Evolutionary conservation across 2,797 vertebrate genomes (phyloP), one percentile per base, ranked within the genome.

Genomic region (Eulemur rubriventer): DNA sequence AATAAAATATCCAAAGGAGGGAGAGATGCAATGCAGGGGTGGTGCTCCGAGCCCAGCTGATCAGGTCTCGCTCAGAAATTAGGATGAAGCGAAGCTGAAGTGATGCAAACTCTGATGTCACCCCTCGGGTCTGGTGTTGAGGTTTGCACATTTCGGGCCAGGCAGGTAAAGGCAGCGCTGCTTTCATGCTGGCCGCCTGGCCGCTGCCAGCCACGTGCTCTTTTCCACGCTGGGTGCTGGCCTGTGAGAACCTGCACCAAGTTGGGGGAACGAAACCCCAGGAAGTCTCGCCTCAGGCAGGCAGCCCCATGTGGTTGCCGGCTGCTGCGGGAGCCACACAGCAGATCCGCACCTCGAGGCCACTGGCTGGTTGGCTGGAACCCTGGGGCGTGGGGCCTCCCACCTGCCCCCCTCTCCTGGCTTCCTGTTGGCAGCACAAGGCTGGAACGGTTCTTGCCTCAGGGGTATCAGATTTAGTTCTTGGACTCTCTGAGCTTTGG

Each of bases 1-100:
- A 59, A 55, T 69, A 92, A 95, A 80, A 94, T 67, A 61, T 8
- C 8, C 70, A 52, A 52, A 26, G n/a, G 81, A 76, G n/a, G 50
- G 82, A 85, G 57, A 9, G 22, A 52, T 20, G 38, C 17, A 7
- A 26, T 8, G 52, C 20, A 14, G 4, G 46, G 38, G 7, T 24
- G 78, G n/a, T 14, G 61, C n/a, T 26, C 70, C 61, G 16, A 11
- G 59, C 83, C 72, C 52, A 16, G 65, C 13, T 43, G 57, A 10
- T 12, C 55, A 11, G 18, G 73, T 4, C 4, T 75, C 48, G 9
- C 92, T 69, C 30, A 30, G 86, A 61, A 69, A 17, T 18, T 6
- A 30, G 50, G 52, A 57, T 1, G 13, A 35, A 69, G 55, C 3
- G 24, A 61, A 80, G 59, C 43, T 6, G 26, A 28, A 14, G 33